These are phyloP conservation scores for Brachionus rubens DNA, from an alignment of 1,140 invertebrate genomes.

Conservation along the genomic window DNA sequence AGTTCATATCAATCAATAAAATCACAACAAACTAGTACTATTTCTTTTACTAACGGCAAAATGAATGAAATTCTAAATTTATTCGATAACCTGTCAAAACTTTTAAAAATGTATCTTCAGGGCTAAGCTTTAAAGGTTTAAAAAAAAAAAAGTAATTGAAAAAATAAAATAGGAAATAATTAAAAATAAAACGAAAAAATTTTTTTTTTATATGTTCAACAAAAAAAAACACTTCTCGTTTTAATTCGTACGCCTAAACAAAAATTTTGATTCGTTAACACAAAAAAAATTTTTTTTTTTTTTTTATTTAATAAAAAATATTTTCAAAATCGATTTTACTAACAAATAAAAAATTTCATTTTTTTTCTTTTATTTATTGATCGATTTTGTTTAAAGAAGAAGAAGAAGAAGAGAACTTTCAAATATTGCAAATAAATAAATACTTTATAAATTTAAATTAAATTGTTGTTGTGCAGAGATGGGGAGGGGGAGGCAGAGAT, in stretches of 20 bases:
- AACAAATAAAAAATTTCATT: constrained; percentile 14
- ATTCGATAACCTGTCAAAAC: no score
- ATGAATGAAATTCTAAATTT: no score
- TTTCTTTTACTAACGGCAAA: no score
- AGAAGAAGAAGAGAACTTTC: background rate
- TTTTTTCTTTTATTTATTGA: constrained; percentile 9
- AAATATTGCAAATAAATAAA: constrained; percentile 31
- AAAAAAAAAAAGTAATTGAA: no score
- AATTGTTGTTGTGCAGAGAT: constrained; percentile 3
- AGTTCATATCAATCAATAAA: no score
- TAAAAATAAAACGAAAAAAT: background rate
- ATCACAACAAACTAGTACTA: no score
- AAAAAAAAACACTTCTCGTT: background rate
- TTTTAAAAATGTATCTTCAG: no score
- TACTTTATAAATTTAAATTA: constrained; percentile 43
- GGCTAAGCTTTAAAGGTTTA: no score
- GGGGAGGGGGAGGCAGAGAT: background rate
- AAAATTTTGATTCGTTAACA: constrained; percentile 2
- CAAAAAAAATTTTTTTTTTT: background rate
- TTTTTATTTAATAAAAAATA: constrained; percentile 33
- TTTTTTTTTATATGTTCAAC: background rate
- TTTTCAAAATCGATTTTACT: constrained; percentile 34
- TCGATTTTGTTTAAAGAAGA: constrained; percentile 31
- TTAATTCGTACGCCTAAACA: background rate
- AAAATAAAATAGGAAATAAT: background rate